phyloP scores from a whole-genome alignment of 1,140 invertebrate genomes.

The Drosophila asahinai region DNA sequence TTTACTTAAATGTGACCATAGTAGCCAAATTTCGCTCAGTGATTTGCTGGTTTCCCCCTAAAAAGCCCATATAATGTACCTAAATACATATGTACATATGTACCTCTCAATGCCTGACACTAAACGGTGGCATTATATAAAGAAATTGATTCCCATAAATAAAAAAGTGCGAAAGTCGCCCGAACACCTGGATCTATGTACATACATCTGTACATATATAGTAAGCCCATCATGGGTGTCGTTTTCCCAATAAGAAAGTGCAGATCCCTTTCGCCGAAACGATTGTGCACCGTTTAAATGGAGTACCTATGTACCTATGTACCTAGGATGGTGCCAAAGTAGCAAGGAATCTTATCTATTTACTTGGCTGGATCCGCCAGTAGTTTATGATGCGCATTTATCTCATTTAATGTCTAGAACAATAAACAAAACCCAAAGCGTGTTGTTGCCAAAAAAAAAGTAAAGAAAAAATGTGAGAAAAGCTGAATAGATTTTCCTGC shows the following conservation, averaged over 20 bases:
- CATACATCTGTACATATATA: not conserved
- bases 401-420: constrained; percentile 45
- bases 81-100: not conserved
- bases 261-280: constrained; percentile 1
- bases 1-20: not conserved
- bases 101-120: constrained; percentile 29
- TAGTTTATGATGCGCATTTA: constrained; percentile 53
- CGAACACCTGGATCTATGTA: constrained; percentile 3
- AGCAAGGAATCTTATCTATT: constrained; percentile 24
- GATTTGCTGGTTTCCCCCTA: not conserved
- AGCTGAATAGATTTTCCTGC: constrained; percentile 12
- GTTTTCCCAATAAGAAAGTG: not conserved
- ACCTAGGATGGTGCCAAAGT: not conserved
- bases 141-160: constrained; percentile 35
- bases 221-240: constrained; percentile 6
- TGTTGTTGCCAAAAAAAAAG: constrained; percentile 44
- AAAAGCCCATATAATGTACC: not conserved
- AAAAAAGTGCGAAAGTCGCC: constrained; percentile 9
- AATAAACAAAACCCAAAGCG: constrained; percentile 47
- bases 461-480: not conserved
- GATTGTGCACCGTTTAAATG: not conserved
- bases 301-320: not conserved
- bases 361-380: constrained; percentile 8
- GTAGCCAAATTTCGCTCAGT: not conserved
- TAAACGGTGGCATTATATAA: constrained; percentile 8